phyloP scores from a whole-genome alignment of 2,888 invertebrate genomes.

The Callosobruchus maculatus region DNA sequence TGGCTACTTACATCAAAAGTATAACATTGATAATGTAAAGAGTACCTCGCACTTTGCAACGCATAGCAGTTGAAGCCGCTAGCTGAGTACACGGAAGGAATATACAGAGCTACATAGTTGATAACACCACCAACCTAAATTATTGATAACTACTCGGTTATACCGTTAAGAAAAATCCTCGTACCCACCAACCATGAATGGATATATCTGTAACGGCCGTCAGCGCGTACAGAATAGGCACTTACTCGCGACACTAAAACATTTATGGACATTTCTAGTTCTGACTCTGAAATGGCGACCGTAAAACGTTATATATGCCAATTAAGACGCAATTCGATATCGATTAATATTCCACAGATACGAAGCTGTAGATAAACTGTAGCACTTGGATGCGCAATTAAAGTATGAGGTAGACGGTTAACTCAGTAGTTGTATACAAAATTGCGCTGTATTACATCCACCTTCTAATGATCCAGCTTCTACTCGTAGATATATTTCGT shows the following conservation, averaged over 20 bases:
- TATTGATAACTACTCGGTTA: conserved; percentile 12
- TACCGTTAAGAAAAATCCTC: neutral
- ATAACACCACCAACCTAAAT: conserved; percentile 7
- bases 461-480: neutral
- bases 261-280: neutral
- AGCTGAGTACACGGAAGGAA: conserved; percentile 17
- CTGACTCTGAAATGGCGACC: neutral
- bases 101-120: conserved; percentile 8
- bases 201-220: conserved; percentile 8
- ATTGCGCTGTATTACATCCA: neutral
- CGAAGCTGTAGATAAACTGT: neutral
- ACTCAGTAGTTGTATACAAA: neutral
- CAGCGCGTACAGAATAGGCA: neutral
- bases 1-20: no score
- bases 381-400: neutral
- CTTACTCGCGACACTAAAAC: neutral
- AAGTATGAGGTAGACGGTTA: neutral
- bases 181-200: conserved; percentile 8
- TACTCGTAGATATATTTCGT: no score
- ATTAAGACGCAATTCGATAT: neutral
- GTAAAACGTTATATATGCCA: neutral
- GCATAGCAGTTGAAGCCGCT: neutral
- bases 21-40: no score
- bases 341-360: neutral
- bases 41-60: no score